These are phyloP conservation scores for Drosophila nigromelanica DNA, from an alignment of 1,140 invertebrate species.

Conservation along the genomic window DNA sequence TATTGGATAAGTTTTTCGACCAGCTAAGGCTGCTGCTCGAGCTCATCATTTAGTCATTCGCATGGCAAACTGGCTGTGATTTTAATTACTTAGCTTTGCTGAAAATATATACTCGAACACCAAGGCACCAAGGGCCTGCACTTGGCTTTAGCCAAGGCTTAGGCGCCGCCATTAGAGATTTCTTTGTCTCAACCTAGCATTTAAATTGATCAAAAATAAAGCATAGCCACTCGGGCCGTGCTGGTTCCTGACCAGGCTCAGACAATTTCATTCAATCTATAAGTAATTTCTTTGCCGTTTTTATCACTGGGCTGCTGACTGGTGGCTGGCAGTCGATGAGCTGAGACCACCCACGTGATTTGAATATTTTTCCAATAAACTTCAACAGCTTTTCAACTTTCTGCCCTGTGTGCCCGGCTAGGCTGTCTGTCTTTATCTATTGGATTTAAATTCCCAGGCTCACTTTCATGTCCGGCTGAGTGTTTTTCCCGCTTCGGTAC, in stretches of 20 bases:
- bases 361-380: conserved; percentile 83
- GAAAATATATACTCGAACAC: conserved; percentile 35
- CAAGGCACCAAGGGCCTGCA: conserved; percentile 22
- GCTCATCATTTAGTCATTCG: conserved; percentile 71
- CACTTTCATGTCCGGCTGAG: conserved; percentile 66
- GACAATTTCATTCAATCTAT: conserved; percentile 80
- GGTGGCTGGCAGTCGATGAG: conserved; percentile 41
- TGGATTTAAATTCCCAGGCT: conserved; percentile 76
- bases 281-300: conserved; percentile 78
- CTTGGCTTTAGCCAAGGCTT: conserved; percentile 54
- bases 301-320: conserved; percentile 56
- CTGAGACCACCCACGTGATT: conserved; percentile 81
- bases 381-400: conserved; percentile 79
- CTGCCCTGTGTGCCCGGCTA: conserved; percentile 31
- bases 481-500: conserved; percentile 58
- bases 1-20: conserved; percentile 74
- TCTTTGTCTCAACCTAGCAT: conserved; percentile 73
- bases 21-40: conserved; percentile 2
- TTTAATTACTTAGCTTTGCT: conserved; percentile 73
- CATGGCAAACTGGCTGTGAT: conserved; percentile 34
- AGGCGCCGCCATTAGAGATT: conserved; percentile 65
- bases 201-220: conserved; percentile 78
- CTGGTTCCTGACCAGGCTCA: conserved; percentile 26
- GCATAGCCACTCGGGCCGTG: conserved; percentile 21
- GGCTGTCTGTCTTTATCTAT: conserved; percentile 72